Base-by-base conservation (phyloP, 2,888 invertebrate genomes). In the Pegoplata infirma region DNA sequence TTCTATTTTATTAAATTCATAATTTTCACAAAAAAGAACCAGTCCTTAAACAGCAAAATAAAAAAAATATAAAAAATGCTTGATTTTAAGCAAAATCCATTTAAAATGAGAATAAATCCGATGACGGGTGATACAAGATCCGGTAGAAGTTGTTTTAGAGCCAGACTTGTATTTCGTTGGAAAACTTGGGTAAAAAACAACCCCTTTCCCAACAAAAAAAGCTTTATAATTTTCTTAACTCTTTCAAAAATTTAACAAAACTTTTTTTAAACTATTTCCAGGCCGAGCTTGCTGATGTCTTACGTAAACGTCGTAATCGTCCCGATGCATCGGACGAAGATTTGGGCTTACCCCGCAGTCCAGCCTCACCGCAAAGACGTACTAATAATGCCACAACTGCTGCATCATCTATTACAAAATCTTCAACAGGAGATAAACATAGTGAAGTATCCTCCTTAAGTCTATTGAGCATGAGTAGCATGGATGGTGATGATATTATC, bases 211-310 rank as follows among this genome's bases (percentile, higher is more conserved):
- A 28, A 6, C n/a, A n/a, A n/a, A n/a, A n/a, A n/a, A n/a, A n/a
- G n/a, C n/a, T n/a, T n/a, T n/a, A n/a, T n/a, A n/a, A n/a, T n/a
- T n/a, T n/a, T n/a, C n/a, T n/a, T n/a, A n/a, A n/a, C n/a, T n/a
- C 3, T 10, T 32, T 6, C 32, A 44, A 46, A 44, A 12, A 40
- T 12, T 19, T 32, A 6, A 14, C 36, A 21, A 49, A 21, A 21
- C 16, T 25, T 23, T 32, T 12, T 17, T n/a, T n/a, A n/a, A n/a
- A n/a, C n/a, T n/a, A n/a, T 40, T 28, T 61, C 72, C 21, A 94
- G 94, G 94, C 93, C 88, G 94, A 94, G 91, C 91, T 95, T 86
- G 93, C 93, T 84, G 94, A 94, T 90, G 94, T 93, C 81, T 91
- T 94, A 83, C 90, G 92, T 82, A 90, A 91, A 84, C 91, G 94